Conservation (phyloP, 2,888 invertebrate genomes). For the Tanytarsus gracilentus region DNA sequence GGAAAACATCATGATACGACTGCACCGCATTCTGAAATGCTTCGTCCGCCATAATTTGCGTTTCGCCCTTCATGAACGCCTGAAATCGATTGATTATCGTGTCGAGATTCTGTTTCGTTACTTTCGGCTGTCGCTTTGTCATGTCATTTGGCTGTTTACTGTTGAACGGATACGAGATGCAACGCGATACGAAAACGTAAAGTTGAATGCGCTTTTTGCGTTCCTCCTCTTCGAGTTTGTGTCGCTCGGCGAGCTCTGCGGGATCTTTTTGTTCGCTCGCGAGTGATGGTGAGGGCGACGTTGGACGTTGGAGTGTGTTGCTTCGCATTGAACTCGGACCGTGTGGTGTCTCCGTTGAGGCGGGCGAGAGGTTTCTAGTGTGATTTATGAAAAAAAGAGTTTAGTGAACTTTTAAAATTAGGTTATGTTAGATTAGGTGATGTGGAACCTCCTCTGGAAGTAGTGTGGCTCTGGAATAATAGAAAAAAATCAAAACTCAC, state of each 20-base stretch:
- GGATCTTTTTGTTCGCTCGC: constrained; percentile 55
- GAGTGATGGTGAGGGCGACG: constrained; percentile 86
- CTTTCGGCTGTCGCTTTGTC: constrained; percentile 90
- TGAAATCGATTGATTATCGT: constrained; percentile 90
- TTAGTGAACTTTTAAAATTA: background rate
- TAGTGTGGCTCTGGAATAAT: too few species aligned
- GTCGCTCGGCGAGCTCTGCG: constrained; percentile 59
- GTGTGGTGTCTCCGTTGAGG: constrained; percentile 53
- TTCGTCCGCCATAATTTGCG: constrained; percentile 95
- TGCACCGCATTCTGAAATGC: constrained; percentile 99
- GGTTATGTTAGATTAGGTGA: too few species aligned
- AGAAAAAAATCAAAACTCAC: constrained; percentile 32
- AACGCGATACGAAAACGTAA: constrained; percentile 96
- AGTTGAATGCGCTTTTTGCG: constrained; percentile 88
- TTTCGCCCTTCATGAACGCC: constrained; percentile 94
- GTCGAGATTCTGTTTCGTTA: constrained; percentile 91
- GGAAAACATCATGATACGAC: constrained; percentile 89
- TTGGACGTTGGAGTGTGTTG: constrained; percentile 64
- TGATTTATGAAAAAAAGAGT: background rate
- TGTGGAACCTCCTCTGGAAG: too few species aligned
- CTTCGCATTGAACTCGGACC: constrained; percentile 52
- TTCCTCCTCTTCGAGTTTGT: constrained; percentile 93
- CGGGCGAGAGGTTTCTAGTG: constrained; percentile 49
- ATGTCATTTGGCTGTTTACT: constrained; percentile 98
- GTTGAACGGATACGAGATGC: constrained; percentile 98